Percentiles rank a stretch among this genome's conserved stretches.
These are phyloP conservation scores for Tetramorium alpestre DNA, from an alignment of 1,140 invertebrate genomes.

Conservation along the genomic window DNA sequence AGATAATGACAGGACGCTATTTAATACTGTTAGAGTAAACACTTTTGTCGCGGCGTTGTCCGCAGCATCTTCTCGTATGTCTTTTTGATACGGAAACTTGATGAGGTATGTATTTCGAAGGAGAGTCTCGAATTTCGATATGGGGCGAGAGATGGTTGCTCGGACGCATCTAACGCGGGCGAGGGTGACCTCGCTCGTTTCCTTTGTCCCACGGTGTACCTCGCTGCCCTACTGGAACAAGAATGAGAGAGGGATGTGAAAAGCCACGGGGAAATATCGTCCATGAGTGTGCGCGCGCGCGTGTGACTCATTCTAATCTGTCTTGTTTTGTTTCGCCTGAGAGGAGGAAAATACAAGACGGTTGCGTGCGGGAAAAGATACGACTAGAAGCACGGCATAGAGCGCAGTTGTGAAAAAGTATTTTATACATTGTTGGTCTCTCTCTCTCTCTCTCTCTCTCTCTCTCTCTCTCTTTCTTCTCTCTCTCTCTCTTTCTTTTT, in stretches of 20 bases:
- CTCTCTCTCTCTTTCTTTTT: too few relatives aligned
- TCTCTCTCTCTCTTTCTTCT: too few relatives aligned
- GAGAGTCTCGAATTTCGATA: constrained; percentile 37
- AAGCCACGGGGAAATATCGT: constrained; percentile 46
- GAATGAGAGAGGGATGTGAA: neutral
- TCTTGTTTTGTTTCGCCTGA: constrained; percentile 30
- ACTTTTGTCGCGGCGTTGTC: constrained; percentile 8
- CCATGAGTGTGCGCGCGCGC: neutral
- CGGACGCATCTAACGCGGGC: constrained; percentile 1
- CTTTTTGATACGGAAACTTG: constrained; percentile 25
- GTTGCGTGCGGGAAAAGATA: neutral
- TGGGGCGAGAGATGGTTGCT: neutral
- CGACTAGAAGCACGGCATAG: neutral
- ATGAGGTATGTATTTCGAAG: constrained; percentile 32
- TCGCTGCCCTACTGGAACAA: neutral
- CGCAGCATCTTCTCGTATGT: neutral
- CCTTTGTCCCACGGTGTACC: neutral
- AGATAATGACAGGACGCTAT: neutral
- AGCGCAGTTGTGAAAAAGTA: neutral
- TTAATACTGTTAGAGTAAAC: neutral
- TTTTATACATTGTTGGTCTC: neutral
- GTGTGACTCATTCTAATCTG: constrained; percentile 26
- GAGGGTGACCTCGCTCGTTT: constrained; percentile 3
- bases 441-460: too few relatives aligned
- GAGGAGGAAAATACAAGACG: constrained; percentile 2